Evolutionary conservation across 2,113 vertebrate genomes (phyloP).

Genomic region (Cheilinus undulatus): DNA sequence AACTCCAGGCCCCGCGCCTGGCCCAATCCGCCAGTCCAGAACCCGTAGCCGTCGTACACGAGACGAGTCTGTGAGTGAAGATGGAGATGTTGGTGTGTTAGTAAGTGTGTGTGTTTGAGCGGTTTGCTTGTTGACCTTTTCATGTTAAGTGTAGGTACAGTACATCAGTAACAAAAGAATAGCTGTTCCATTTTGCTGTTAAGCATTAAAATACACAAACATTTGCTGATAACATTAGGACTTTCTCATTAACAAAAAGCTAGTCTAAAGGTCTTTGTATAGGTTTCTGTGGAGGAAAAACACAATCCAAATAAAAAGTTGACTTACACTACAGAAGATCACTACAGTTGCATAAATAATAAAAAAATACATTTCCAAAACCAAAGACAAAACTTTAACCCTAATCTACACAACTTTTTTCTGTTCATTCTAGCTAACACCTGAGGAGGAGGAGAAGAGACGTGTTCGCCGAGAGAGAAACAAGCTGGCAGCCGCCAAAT

Average conservation of each 20-base stretch:
- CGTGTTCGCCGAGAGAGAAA: conserved; percentile 92
- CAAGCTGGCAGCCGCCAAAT: conserved; percentile 95
- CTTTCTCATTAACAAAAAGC: not conserved
- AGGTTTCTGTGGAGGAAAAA: no score
- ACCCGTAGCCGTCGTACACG: conserved; percentile 87
- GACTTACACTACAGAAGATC: not conserved
- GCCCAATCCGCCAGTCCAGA: conserved; percentile 83
- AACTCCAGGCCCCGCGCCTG: conserved; percentile 79
- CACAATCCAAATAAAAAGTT: no score
- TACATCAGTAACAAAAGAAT: no score
- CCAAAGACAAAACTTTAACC: not conserved
- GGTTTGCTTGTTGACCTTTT: conserved; percentile 55
- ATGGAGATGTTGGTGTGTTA: conserved; percentile 83
- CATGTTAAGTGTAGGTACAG: conserved; percentile 37
- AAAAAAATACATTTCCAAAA: conserved; percentile 13
- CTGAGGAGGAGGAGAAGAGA: conserved; percentile 95
- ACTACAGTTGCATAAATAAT: not conserved
- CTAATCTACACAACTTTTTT: conserved; percentile 5
- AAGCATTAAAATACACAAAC: conserved; percentile 9
- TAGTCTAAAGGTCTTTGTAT: not conserved
- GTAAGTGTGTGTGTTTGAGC: conserved; percentile 78
- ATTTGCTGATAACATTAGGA: not conserved
- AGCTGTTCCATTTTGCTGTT: no score
- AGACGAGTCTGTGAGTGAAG: conserved; percentile 91
- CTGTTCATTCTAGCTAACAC: conserved; percentile 84